These are phyloP conservation scores for Octodonta nipae DNA, from an alignment of 2,888 invertebrate genomes.

Conservation along the genomic window DNA sequence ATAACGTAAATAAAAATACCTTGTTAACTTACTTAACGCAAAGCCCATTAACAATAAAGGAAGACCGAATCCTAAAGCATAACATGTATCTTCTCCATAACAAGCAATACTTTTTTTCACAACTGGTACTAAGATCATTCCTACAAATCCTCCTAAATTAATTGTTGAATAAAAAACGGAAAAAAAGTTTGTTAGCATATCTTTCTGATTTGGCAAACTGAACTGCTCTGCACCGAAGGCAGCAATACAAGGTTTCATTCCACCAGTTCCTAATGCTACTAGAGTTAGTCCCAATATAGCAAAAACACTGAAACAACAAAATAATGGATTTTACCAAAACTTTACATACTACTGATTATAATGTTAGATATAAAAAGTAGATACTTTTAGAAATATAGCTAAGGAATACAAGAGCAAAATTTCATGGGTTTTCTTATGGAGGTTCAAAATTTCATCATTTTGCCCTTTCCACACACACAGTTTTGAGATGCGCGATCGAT, in stretches of 20 bases:
- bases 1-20: too few relatives aligned
- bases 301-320: slow-evolving; percentile 39
- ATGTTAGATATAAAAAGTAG: too few relatives aligned
- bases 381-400: too few relatives aligned
- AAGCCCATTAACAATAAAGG: slow-evolving; percentile 58
- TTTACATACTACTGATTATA: too few relatives aligned
- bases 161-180: slow-evolving; percentile 74
- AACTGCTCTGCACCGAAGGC: slow-evolving; percentile 82
- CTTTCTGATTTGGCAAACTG: slow-evolving; percentile 51
- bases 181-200: slow-evolving; percentile 58
- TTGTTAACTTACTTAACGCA: slow-evolving; percentile 47
- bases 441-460: too few relatives aligned
- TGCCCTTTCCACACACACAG: too few relatives aligned
- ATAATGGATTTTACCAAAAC: too few relatives aligned
- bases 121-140: slow-evolving; percentile 58
- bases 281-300: slow-evolving; percentile 44
- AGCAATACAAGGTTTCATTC: slow-evolving; percentile 76
- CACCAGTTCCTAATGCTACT: slow-evolving; percentile 68
- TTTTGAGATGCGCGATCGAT: too few relatives aligned
- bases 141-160: slow-evolving; percentile 53
- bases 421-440: too few relatives aligned
- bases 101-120: slow-evolving; percentile 52
- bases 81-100: slow-evolving; percentile 57
- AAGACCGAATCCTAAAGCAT: slow-evolving; percentile 63
- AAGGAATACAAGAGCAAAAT: too few relatives aligned